Evolutionary conservation across 2,888 invertebrate species (phyloP).

Genomic region (Nemapogon koenigi): DNA sequence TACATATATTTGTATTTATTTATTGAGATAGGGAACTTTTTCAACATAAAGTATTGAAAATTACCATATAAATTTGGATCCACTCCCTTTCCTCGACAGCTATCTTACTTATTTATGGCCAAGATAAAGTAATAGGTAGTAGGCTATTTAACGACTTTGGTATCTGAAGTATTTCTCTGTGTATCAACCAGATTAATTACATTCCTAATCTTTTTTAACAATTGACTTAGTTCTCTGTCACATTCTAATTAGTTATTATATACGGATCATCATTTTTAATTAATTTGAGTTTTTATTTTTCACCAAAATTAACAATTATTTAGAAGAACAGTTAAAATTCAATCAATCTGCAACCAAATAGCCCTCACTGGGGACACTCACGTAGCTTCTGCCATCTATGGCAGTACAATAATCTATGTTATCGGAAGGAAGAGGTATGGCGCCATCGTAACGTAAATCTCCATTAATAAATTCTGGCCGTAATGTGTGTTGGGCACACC

Average conservation of each 20-base stretch:
- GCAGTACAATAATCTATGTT: too few relatives aligned
- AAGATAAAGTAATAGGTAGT: slow-evolving; percentile 29
- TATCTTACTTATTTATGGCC: slow-evolving; percentile 34
- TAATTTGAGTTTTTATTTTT: too few relatives aligned
- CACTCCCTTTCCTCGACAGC: slow-evolving; percentile 22
- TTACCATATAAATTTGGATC: slow-evolving; percentile 30
- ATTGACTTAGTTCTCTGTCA: too few relatives aligned
- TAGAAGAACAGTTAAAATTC: too few relatives aligned
- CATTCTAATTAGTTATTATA: too few relatives aligned
- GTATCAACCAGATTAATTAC: slow-evolving; percentile 12
- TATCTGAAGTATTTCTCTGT: slow-evolving; percentile 21
- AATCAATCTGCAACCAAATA: too few relatives aligned
- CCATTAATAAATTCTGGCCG: slow-evolving; percentile 22
- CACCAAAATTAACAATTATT: too few relatives aligned
- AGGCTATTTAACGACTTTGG: slow-evolving; percentile 25
- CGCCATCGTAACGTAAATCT: slow-evolving; percentile 19
- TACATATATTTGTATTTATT: neutral
- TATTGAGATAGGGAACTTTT: slow-evolving; percentile 1
- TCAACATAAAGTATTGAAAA: slow-evolving; percentile 32
- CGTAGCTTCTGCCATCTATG: too few relatives aligned
- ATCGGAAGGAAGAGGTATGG: slow-evolving; percentile 8
- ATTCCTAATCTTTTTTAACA: too few relatives aligned
- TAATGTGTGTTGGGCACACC: slow-evolving; percentile 21
- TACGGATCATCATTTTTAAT: too few relatives aligned
- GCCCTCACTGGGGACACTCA: too few relatives aligned